Percentiles rank a stretch among this genome's conserved stretches.
These are phyloP conservation scores for Phaonia tiefii DNA, from an alignment of 2,888 invertebrate species.

Conservation along the genomic window DNA sequence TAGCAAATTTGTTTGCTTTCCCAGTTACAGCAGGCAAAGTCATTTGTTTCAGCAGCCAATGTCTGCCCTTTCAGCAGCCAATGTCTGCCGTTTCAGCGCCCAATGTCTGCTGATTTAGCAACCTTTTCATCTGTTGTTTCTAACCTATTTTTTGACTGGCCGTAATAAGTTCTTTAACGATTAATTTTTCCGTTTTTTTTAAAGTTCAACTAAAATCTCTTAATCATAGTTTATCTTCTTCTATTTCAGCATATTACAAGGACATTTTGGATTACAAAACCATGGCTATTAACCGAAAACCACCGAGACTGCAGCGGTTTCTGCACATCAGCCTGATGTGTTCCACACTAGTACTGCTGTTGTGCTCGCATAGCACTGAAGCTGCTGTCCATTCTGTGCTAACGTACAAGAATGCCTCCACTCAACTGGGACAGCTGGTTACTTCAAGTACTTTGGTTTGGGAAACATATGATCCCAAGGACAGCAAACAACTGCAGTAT, in stretches of 20 bases:
- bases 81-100: too few relatives aligned
- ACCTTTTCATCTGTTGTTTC: too few relatives aligned
- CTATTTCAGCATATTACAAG: constrained; percentile 11
- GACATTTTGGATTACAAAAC: neutral
- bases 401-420: constrained; percentile 77
- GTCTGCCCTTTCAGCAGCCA: too few relatives aligned
- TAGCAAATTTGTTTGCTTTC: too few relatives aligned
- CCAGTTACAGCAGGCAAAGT: too few relatives aligned
- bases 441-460: constrained; percentile 91
- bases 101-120: too few relatives aligned
- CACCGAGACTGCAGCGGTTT: constrained; percentile 53
- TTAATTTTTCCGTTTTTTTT: too few relatives aligned
- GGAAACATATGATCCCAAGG: constrained; percentile 82
- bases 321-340: constrained; percentile 20
- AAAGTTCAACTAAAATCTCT: neutral
- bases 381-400: constrained; percentile 75
- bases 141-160: too few relatives aligned
- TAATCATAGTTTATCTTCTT: neutral
- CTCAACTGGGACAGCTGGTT: constrained; percentile 84
- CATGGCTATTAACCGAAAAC: constrained; percentile 51
- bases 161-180: too few relatives aligned
- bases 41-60: too few relatives aligned
- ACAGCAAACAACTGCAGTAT: constrained; percentile 82
- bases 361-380: constrained; percentile 65
- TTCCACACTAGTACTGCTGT: constrained; percentile 39